These are phyloP conservation scores for Hylaeus anthracinus DNA, from an alignment of 1,140 invertebrate genomes.

Conservation along the genomic window DNA sequence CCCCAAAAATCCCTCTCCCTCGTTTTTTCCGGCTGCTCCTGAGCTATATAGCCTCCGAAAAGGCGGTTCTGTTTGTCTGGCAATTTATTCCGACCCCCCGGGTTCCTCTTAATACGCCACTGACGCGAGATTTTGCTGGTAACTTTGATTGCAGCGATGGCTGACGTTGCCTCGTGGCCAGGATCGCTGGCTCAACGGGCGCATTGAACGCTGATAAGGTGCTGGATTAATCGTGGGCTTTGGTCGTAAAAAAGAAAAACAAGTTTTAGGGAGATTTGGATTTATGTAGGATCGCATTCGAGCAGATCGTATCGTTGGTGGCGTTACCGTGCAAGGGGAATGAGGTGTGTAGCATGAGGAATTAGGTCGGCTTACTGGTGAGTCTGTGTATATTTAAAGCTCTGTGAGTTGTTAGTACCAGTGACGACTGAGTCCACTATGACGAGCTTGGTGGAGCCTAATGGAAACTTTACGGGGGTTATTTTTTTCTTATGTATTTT, in stretches of 20 bases:
- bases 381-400: no score
- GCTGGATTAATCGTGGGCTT: background rate
- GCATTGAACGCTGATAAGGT: background rate
- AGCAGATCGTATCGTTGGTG: no score
- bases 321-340: no score
- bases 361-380: no score
- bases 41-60: conserved; percentile 3
- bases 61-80: conserved; percentile 34
- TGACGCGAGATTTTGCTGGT: conserved; percentile 8
- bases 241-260: background rate
- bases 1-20: conserved; percentile 10
- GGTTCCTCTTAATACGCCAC: conserved; percentile 27
- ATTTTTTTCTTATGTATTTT: no score
- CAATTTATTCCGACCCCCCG: conserved; percentile 41
- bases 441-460: no score
- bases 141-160: background rate
- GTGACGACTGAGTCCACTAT: no score
- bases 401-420: no score
- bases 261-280: background rate
- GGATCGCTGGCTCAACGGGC: background rate
- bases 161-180: background rate
- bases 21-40: conserved; percentile 26
- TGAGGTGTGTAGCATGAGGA: no score
- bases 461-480: no score
- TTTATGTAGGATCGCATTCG: no score